Percentiles rank a stretch among this genome's conserved stretches.
Conservation (phyloP, 2,797 vertebrate genomes). For the Dendrocincla fuliginosa region DNA sequence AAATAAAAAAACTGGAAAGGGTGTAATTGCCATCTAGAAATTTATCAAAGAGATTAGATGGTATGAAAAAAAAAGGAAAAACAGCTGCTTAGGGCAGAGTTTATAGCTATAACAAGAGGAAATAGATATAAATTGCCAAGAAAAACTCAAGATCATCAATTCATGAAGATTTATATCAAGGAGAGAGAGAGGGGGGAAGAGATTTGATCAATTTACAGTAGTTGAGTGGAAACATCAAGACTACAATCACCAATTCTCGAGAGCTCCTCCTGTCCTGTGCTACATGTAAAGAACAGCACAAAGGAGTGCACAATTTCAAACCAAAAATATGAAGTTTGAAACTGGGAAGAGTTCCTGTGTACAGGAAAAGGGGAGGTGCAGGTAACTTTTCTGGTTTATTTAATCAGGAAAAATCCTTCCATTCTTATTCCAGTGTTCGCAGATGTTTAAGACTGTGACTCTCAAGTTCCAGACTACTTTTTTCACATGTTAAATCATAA, state of each 20-base stretch:
- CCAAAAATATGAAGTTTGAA: background rate
- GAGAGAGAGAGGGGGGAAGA: rapidly evolving
- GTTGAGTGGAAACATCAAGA: background rate
- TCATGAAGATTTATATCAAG: background rate
- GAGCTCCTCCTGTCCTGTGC: background rate
- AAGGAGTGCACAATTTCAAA: background rate
- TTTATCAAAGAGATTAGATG: background rate
- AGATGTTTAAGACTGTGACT: background rate
- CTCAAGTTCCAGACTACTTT: background rate
- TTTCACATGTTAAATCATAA: background rate
- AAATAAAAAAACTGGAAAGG: background rate
- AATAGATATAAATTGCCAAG: background rate
- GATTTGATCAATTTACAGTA: background rate
- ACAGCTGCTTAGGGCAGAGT: background rate
- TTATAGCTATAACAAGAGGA: background rate
- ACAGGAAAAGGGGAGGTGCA: background rate
- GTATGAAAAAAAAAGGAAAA: rapidly evolving
- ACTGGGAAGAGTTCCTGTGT: background rate
- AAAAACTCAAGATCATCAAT: background rate
- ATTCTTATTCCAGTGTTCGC: background rate
- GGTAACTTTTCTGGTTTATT: background rate
- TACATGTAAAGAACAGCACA: background rate
- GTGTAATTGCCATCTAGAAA: background rate
- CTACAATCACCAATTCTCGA: background rate
- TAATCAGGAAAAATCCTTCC: background rate